These are phyloP conservation scores for Paratilapia polleni DNA, from an alignment of 2,113 vertebrate species.

Conservation along the genomic window DNA sequence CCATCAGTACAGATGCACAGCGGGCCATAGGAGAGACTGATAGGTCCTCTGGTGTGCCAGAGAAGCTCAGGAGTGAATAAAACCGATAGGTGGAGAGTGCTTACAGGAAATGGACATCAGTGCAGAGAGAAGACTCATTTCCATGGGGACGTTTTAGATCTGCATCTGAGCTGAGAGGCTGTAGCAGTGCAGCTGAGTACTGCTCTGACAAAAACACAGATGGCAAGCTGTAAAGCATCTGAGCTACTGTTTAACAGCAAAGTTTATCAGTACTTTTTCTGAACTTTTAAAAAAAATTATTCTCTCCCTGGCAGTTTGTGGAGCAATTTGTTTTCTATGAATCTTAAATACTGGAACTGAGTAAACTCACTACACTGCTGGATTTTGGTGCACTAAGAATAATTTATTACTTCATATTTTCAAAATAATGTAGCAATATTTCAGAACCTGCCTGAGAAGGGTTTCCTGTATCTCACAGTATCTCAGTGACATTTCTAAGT, in stretches of 20 bases:
- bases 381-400: background rate
- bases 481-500: no score
- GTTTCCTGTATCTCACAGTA: background rate
- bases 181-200: constrained; percentile 6
- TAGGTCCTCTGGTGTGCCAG: background rate
- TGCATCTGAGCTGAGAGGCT: constrained; percentile 25
- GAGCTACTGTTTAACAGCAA: background rate
- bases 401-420: background rate
- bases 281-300: background rate
- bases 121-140: background rate
- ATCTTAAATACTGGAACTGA: background rate
- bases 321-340: background rate
- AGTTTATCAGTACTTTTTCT: background rate
- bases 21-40: background rate
- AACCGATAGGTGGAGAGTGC: constrained; percentile 17
- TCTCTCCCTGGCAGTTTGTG: background rate
- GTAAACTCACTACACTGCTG: background rate
- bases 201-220: background rate
- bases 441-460: background rate
- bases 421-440: background rate
- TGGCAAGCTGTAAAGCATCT: background rate
- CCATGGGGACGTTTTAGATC: constrained; percentile 16
- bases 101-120: constrained; percentile 28
- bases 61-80: constrained; percentile 8
- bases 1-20: constrained; percentile 15